Evolutionary conservation across 2,113 vertebrate species (phyloP).

Genomic region (Zosterops japonicus): DNA sequence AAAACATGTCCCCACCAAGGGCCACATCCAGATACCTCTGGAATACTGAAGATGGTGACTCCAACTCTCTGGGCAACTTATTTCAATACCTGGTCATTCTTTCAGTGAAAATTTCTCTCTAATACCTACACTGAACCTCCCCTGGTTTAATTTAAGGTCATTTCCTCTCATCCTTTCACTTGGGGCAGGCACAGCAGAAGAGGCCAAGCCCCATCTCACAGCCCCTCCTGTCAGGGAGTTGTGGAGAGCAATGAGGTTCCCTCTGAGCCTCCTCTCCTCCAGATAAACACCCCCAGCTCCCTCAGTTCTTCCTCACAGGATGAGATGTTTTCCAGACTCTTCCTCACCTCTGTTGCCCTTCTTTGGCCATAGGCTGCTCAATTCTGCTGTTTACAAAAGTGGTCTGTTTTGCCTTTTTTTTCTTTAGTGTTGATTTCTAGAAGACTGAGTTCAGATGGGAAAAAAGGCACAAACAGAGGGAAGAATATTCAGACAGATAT

Average conservation of each 20-base stretch:
- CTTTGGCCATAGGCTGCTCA: background rate
- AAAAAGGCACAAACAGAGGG: background rate
- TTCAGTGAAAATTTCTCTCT: background rate
- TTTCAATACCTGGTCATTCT: background rate
- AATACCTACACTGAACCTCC: background rate
- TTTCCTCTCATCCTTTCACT: background rate
- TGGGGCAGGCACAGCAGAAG: background rate
- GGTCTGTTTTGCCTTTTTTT: background rate
- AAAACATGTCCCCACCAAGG: background rate
- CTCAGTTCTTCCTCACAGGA: background rate
- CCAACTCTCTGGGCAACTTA: background rate
- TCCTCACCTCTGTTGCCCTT: background rate
- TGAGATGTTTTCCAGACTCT: background rate
- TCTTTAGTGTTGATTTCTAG: background rate
- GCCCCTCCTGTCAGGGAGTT: background rate
- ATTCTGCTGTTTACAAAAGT: background rate
- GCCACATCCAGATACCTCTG: background rate
- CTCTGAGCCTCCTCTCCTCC: background rate
- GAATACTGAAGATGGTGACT: background rate
- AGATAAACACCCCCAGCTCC: background rate
- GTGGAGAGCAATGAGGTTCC: background rate
- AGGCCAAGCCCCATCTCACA: background rate
- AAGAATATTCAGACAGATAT: background rate
- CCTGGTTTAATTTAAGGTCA: background rate
- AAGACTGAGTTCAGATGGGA: background rate